Evolutionary conservation across 92 coral and sea anemone genomes (phyloP), one percentile per base, ranked within the genome.

Genomic region (Montipora capitata): DNA sequence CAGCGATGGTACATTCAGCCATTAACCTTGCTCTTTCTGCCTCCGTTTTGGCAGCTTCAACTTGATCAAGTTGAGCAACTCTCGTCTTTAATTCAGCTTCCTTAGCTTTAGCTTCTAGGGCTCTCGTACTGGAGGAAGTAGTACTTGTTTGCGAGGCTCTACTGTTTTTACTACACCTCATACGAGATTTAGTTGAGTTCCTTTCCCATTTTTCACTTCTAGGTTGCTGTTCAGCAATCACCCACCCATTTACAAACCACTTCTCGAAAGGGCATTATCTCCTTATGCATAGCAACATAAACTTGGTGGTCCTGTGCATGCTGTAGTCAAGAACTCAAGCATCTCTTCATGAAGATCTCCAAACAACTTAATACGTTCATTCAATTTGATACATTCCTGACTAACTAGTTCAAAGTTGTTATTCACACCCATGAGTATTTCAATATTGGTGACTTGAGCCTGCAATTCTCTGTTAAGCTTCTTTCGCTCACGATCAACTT

Each of bases 391-490:
- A 20, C 27, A 20, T 20, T 20, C 27, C 27, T 20, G 27, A 20
- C 27, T 20, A 20, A 20, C 27, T 20, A 20, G 27, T 20, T 20
- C 27, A 20, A 20, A 20, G 27, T 20, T 20, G 27, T 20, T 20
- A 20, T 20, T 20, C 27, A 20, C 27, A 20, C 27, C 27, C 27
- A 20, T 20, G 27, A 20, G 27, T 20, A 20, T 20, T 20, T 20
- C 27, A 20, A 20, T 66, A 64, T 85, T 80, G 51, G 90, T 70
- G 72, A 81, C 80, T 77, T 51, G 73, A 2, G 82, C 74, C 43
- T 80, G 80, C 20, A 91, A 64, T 80, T 80, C 87, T 73, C 88
- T 75, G 66, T 61, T 86, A 8, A 68, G 70, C 64, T 62, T 77
- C 42, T 91, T 86, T 82, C 91, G 45, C 39, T 87, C 76, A 16